phyloP scores from a whole-genome alignment of 1,140 invertebrate species.

The Sitobion miscanthi region DNA sequence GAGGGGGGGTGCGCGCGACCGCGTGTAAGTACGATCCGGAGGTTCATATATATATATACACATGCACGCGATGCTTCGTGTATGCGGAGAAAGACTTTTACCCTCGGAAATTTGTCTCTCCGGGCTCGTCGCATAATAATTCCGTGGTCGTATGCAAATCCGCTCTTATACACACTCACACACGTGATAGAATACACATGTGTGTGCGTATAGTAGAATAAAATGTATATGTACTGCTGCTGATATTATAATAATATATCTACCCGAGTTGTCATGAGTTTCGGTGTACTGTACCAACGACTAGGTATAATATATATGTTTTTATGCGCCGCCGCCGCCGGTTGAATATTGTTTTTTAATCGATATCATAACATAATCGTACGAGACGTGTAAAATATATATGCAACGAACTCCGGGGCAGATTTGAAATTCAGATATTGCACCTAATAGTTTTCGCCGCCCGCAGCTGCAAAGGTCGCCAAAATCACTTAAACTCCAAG shows the following conservation, averaged over 20 bases:
- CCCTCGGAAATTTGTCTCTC: conserved; percentile 15
- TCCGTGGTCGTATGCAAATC: background rate
- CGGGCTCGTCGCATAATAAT: background rate
- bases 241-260: background rate
- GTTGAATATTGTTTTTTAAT: background rate
- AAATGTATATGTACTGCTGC: background rate
- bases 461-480: background rate
- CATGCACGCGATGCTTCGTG: background rate
- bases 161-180: background rate
- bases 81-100: background rate
- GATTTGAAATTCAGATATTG: conserved; percentile 33
- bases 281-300: background rate
- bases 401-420: background rate
- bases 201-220: background rate
- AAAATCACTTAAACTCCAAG: background rate
- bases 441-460: background rate
- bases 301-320: background rate
- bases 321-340: background rate
- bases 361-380: background rate
- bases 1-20: background rate
- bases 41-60: background rate
- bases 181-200: background rate
- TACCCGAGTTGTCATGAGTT: background rate
- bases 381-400: background rate
- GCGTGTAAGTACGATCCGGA: background rate